Evolutionary conservation across 30 jellyfish, hydroid and myxozoan genomes (phyloP).

Genomic region (Aurelia sp.): DNA sequence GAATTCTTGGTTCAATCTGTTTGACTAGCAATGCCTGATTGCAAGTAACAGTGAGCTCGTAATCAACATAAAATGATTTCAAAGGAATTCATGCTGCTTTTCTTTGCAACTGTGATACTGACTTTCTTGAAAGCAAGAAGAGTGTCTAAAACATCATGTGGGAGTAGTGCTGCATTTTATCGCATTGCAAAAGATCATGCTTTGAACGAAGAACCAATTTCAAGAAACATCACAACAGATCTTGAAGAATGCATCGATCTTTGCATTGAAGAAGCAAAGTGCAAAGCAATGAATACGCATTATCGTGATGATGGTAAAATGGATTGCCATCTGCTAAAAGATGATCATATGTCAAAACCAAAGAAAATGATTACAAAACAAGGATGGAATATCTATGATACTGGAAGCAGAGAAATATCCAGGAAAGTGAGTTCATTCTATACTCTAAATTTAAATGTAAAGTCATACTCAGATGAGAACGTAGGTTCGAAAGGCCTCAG

Average conservation of each 20-base stretch:
- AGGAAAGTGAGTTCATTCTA: conserved; percentile 1
- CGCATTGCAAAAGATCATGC: conserved; percentile 37
- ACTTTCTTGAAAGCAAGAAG: neutral
- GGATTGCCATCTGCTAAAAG: conserved; percentile 39
- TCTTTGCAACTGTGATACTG: too few species aligned
- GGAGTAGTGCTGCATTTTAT: conserved; percentile 31
- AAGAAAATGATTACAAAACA: conserved; percentile 8
- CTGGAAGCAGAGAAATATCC: conserved; percentile 38
- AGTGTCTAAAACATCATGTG: conserved; percentile 29
- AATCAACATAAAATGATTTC: too few species aligned
- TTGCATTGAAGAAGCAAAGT: conserved; percentile 28
- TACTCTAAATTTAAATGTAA: too few species aligned
- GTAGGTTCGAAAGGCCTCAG: too few species aligned
- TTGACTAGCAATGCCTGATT: too few species aligned
- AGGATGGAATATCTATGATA: conserved; percentile 43
- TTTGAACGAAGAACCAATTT: conserved; percentile 33
- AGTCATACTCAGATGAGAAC: too few species aligned
- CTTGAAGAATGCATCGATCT: conserved; percentile 18
- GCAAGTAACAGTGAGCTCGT: too few species aligned
- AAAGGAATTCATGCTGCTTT: too few species aligned
- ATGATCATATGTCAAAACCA: conserved; percentile 51
- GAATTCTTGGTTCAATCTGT: too few species aligned
- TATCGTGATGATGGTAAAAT: conserved; percentile 1
- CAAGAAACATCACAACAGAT: conserved; percentile 6
- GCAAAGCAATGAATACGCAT: conserved; percentile 32